Evolutionary conservation across 2,113 vertebrate species (phyloP), one percentile per base, ranked within the genome.

Genomic region (Anthoscopus minutus): DNA sequence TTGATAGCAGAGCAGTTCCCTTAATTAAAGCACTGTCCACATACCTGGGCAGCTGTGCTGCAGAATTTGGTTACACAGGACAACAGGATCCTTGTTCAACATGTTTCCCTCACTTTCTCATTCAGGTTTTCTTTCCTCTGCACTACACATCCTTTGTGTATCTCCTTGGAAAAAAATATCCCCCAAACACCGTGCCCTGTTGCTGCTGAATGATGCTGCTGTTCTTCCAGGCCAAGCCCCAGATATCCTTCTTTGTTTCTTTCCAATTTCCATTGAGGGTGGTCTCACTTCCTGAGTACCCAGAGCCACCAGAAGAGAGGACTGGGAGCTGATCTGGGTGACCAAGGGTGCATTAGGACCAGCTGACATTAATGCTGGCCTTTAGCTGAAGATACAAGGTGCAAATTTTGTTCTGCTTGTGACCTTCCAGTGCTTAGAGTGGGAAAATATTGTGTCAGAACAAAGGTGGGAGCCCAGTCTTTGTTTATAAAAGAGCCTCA

Each of bases 1-100:
- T 77, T n/a, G 93, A 94, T 91, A 88, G 86, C 92, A 78, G 93
- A 96, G 82, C 30, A 17, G 94, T 86, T 95, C 89, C 71, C 87
- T 97, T 96, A 96, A 97, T 98, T 97, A 97, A 97, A 96, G 88
- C 95, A 87, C 86, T 95, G 95, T 94, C 82, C 64, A 4, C 61
- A 79, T 95, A 95, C 91, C 92, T 88, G 91, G 51, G 44, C 70
- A 73, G 56, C 92, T 95, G 80, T 48, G 60, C 21, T 86, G 96
- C 87, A 89, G 97, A 86, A 5, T 96, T 73, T 47, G 67, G 81
- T 96, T 96, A 90, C 96, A 54, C 0, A 0, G 81, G 89, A 97
- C 96, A 97, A 97, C 87, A 78, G 95, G 44, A 92, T 81, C 92
- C 88, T 97, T 97, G 97, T 98, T 96, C 33, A 5, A 92, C 71